Base-by-base conservation (phyloP, 2,888 invertebrate species). In the Tetragonisca angustula region DNA sequence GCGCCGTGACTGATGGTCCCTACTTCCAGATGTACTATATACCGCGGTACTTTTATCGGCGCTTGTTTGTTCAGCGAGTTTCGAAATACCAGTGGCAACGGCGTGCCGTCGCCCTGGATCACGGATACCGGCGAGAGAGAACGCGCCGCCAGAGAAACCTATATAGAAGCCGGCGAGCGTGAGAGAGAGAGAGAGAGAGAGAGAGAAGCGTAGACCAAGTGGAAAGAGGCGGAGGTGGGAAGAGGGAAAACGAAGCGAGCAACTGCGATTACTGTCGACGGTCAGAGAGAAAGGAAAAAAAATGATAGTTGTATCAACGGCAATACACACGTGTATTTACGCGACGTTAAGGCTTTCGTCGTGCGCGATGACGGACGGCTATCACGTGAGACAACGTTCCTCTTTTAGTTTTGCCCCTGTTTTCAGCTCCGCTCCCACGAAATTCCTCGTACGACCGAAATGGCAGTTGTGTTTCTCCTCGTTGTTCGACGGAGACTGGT, bases 1-100 rank as follows among this genome's bases (percentile, higher is more conserved):
- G 94, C 92, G 93, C 89, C 93, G 92, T 94, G 94, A 94, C 94
- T 94, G 94, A 94, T 94, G 94, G 91, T 94, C 93, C 93, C 91
- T 91, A 92, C 94, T 94, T 94, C 94, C 94, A 94, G 94, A 94
- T 94, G 94, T 92, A 91, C 91, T 91, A 89, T 91, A 89, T 83
- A 87, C 84, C 87, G 89, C 91, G 91, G 91, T 93, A 94, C 93
- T 94, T 94, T 94, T 94, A 94, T 94, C 94, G 92, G 89, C 89
- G 91, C 92, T 93, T 94, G 94, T 94, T 94, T 94, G 94, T 93
- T 93, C 93, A 94, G 93, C 90, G 90, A 81, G 89, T 86, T 90
- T 86, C 87, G 88, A 88, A 89, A 89, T 89, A 89, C 88, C 89
- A 90, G 90, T 90, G 86, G 89, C 88, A 89, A 85, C 88, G 87